These are phyloP conservation scores for Stenchaetothrips biformis DNA, from an alignment of 2,888 invertebrate genomes.

Conservation along the genomic window DNA sequence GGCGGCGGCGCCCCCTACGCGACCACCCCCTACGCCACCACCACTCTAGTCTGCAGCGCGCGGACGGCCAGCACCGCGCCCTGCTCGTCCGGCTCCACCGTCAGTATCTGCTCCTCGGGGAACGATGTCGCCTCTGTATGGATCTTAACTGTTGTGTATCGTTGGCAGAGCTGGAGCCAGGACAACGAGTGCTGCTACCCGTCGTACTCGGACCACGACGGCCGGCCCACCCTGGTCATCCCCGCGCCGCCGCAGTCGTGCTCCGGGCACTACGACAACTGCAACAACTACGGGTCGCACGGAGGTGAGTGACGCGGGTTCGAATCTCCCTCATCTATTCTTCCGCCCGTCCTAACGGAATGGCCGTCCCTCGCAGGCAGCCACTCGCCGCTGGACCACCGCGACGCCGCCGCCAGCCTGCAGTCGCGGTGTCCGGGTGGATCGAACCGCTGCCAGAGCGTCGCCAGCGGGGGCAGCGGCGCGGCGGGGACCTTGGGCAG, in stretches of 20 bases:
- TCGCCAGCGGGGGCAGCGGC: background rate
- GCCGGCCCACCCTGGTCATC: background rate
- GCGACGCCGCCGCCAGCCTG: background rate
- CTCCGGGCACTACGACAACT: constrained; percentile 11
- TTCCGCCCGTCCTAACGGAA: too few species aligned
- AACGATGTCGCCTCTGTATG: too few species aligned
- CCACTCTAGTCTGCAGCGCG: constrained; percentile 22
- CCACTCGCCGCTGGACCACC: constrained; percentile 10
- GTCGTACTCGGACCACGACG: constrained; percentile 2
- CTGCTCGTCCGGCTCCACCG: constrained; percentile 13
- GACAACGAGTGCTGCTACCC: background rate
- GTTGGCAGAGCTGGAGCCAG: constrained; percentile 4
- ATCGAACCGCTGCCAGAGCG: background rate
- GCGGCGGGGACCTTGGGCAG: background rate
- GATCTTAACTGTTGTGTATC: too few species aligned
- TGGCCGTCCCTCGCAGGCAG: background rate
- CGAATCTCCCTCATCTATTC: too few species aligned
- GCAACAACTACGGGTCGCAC: background rate
- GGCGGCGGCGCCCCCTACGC: background rate
- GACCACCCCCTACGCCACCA: constrained; percentile 10
- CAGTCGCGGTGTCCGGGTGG: background rate
- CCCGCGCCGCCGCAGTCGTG: background rate
- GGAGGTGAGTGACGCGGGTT: background rate
- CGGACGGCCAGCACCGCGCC: constrained; percentile 12
- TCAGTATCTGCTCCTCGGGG: too few species aligned